phyloP scores from a whole-genome alignment of 2,888 invertebrate genomes.

The Netelia melanura region DNA sequence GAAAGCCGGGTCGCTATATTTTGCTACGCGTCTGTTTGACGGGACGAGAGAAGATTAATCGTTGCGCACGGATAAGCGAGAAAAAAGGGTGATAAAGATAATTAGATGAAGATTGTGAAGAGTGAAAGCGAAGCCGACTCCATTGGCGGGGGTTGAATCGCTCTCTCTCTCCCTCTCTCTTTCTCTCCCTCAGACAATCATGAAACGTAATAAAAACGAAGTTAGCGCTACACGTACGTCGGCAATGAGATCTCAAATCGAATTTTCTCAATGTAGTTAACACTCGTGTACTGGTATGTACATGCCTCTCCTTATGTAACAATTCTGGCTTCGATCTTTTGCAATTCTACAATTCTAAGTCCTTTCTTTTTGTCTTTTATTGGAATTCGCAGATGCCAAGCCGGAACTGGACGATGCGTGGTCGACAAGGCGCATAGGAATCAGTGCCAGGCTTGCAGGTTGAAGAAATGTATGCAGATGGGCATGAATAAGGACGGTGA shows the following conservation, averaged over 20 bases:
- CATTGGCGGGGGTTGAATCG: background rate
- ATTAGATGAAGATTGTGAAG: conserved; percentile 5
- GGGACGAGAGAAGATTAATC: conserved; percentile 10
- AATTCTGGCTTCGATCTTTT: background rate
- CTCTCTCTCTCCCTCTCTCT: background rate
- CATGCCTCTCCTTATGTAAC: background rate
- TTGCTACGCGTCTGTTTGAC: no score
- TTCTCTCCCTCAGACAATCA: background rate
- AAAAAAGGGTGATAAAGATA: conserved; percentile 8
- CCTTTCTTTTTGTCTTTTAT: conserved; percentile 56
- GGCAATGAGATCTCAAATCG: conserved; percentile 13
- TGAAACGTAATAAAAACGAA: conserved; percentile 13
- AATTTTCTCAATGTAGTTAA: conserved; percentile 17
- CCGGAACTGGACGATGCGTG: conserved; percentile 98
- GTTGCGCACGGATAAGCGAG: conserved; percentile 13
- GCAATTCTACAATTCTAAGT: background rate
- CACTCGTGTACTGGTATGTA: background rate
- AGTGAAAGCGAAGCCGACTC: background rate
- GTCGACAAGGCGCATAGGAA: conserved; percentile 99
- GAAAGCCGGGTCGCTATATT: no score
- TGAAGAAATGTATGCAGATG: conserved; percentile 99
- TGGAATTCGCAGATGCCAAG: conserved; percentile 94
- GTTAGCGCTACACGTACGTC: conserved; percentile 8
- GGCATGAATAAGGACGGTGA: conserved; percentile 99
- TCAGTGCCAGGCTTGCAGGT: conserved; percentile 99